Evolutionary conservation across 2,888 invertebrate genomes (phyloP).

Genomic region (Drosophila seclusa): DNA sequence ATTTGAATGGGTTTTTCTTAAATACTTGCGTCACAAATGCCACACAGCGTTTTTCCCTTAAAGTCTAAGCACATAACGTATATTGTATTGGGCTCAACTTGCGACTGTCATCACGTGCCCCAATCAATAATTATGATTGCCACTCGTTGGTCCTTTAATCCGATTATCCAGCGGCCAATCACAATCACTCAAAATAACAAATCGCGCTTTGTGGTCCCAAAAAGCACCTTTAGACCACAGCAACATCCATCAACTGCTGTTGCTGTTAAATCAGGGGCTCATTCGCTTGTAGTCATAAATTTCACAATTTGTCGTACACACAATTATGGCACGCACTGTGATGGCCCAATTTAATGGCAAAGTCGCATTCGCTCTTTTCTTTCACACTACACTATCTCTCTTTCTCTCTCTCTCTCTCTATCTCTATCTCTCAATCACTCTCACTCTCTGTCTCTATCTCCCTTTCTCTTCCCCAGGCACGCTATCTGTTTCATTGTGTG

Average conservation of each 20-base stretch:
- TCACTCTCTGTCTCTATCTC: not conserved
- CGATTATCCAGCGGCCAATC: conserved; percentile 64
- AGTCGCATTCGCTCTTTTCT: not conserved
- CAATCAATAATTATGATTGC: conserved; percentile 57
- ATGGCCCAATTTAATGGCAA: conserved; percentile 14
- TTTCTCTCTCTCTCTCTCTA: too few relatives aligned
- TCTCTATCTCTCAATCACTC: conserved; percentile 2
- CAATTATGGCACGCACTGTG: conserved; percentile 61
- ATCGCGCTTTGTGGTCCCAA: conserved; percentile 39
- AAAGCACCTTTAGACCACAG: conserved; percentile 20
- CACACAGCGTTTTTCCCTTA: not conserved
- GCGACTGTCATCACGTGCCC: conserved; percentile 19
- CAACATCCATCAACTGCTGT: conserved; percentile 14
- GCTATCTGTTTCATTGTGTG: conserved; percentile 29
- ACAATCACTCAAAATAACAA: conserved; percentile 60
- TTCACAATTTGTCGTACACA: conserved; percentile 74
- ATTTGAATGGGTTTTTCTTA: not conserved
- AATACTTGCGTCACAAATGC: not conserved
- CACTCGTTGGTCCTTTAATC: conserved; percentile 48
- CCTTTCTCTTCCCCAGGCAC: not conserved
- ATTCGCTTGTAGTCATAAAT: conserved; percentile 61
- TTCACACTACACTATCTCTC: not conserved
- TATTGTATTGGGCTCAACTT: not conserved
- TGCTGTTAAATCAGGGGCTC: conserved; percentile 14
- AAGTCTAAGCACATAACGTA: not conserved